phyloP scores from a whole-genome alignment of 2,888 invertebrate genomes.

The Schizaphis graminum region DNA sequence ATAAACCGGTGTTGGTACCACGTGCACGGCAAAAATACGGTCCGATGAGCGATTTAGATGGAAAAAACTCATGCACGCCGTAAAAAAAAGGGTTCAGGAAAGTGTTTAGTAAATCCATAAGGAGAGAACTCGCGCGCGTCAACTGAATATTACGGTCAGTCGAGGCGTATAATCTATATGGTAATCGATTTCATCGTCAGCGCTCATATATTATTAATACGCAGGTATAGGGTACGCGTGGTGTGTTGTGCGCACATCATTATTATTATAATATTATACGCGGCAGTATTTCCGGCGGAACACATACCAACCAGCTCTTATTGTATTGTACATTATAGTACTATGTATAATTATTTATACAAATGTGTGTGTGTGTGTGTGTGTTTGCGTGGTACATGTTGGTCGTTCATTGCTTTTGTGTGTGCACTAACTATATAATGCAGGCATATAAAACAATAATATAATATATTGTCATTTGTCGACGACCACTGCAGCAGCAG shows the following conservation, averaged over 20 bases:
- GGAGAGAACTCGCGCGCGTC: not conserved
- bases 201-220: not conserved
- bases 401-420: not conserved
- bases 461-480: not conserved
- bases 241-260: not conserved
- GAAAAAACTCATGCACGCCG: not conserved
- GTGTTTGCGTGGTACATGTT: not conserved
- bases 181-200: not conserved
- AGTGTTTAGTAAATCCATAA: not conserved
- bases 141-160: not conserved
- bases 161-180: not conserved
- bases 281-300: conserved; percentile 17
- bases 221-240: not conserved
- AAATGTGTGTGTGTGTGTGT: not conserved
- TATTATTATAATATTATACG: not conserved
- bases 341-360: not conserved
- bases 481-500: too few relatives aligned
- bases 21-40: not conserved
- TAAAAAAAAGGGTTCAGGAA: not conserved
- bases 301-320: not conserved
- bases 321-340: not conserved
- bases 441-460: not conserved
- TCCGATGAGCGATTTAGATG: not conserved
- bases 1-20: not conserved
- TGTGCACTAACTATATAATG: not conserved